Evolutionary conservation across 2,113 vertebrate genomes (phyloP), one percentile per base, ranked within the genome.

Genomic region (Gorsachius goisagi): DNA sequence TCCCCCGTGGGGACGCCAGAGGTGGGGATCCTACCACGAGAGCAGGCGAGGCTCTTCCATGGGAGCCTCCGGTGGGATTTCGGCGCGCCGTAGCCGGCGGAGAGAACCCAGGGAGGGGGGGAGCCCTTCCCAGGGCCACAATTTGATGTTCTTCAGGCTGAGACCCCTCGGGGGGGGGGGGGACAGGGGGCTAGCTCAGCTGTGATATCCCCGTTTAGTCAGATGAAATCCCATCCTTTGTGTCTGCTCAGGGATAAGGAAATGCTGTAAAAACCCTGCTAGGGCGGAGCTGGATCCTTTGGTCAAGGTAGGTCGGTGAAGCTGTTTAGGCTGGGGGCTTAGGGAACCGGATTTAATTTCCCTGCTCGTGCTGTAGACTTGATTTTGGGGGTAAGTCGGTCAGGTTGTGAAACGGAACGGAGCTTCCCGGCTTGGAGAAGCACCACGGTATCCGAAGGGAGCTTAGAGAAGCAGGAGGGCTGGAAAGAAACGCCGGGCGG

Each of bases 371-470:
- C 27, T 8, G 0, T 22, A 28, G 52, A 3, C 9, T 50, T 52
- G 47, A 10, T 9, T 37, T 80, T 9, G 12, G 39, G 64, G 23
- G 45, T 28, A 49, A 87, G 32, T 41, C 15, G 10, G 13, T 69
- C 1, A 11, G 33, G 44, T 15, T 62, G 35, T 35, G 24, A 83
- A 39, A 44, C 0, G 32, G 62, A 49, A 15, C 35, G 44, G 28
- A 80, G 20, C 19, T 55, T 35, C 56, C 44, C 15, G 2, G 35
- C 20, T 49, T 1, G 6, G 58, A 72, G 60, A 79, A 73, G 16
- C 45, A 9, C 17, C 5, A 12, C 0, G 4, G 19, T 41, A 4
- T 9, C 13, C 3, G 0, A 18, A 73, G 35, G 89, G 32, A 37
- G n/a, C 26, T 17, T 15, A n/a, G 63, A 37, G 26, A 52, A 77